Evolutionary conservation across 2,797 vertebrate species (phyloP).

Genomic region (Pseudomugil gertrudae): DNA sequence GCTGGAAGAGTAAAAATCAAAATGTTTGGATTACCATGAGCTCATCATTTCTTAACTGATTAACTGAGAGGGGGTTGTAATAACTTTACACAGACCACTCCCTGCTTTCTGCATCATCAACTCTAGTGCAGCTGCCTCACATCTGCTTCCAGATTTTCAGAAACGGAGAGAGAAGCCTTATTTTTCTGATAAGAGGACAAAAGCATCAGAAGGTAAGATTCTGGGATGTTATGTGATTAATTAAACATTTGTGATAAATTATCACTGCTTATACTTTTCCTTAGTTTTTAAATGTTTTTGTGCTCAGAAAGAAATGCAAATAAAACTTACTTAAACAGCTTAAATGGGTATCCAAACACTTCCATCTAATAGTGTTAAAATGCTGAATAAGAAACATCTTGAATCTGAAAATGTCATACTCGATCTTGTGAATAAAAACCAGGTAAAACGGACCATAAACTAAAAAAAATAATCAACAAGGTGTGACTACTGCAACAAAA

Average conservation of each 20-base stretch:
- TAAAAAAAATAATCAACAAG: too few relatives aligned
- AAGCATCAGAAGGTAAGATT: slow-evolving; percentile 40
- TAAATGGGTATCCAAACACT: too few relatives aligned
- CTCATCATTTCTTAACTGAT: not conserved
- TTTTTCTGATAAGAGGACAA: not conserved
- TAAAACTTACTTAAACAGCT: too few relatives aligned
- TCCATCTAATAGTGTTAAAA: too few relatives aligned
- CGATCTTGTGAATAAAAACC: too few relatives aligned
- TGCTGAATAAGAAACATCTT: too few relatives aligned
- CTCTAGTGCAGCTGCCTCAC: not conserved
- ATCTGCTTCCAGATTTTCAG: not conserved
- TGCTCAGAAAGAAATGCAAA: not conserved
- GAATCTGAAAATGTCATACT: too few relatives aligned
- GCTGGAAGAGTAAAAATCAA: too few relatives aligned
- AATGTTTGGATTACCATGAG: too few relatives aligned
- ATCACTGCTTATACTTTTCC: not conserved
- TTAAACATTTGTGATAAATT: too few relatives aligned
- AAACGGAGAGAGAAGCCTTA: not conserved
- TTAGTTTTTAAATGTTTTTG: not conserved
- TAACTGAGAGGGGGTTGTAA: not conserved
- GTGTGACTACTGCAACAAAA: too few relatives aligned
- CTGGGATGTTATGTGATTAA: not conserved
- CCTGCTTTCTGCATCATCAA: slow-evolving; percentile 8
- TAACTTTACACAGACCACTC: not conserved
- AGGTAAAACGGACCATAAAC: too few relatives aligned